These are phyloP conservation scores for Melanotaenia nigrans DNA, from an alignment of 2,797 vertebrate genomes.

Conservation along the genomic window DNA sequence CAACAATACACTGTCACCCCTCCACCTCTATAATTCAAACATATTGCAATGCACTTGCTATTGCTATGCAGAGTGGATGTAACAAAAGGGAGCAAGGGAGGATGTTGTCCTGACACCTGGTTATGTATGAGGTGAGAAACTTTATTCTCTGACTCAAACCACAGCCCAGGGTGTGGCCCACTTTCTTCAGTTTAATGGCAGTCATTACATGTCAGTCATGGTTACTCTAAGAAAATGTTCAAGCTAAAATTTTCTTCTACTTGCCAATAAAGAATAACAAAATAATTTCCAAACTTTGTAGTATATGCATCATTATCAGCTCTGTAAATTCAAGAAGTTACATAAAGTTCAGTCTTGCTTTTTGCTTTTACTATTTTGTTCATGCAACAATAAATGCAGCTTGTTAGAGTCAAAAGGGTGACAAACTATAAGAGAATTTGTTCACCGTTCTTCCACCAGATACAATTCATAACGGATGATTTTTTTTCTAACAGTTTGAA, in stretches of 20 bases:
- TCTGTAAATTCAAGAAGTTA: not conserved
- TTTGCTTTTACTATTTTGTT: not conserved
- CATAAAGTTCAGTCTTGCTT: not conserved
- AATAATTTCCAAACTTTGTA: not conserved
- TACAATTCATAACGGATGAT: not conserved
- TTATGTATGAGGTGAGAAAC: constrained; percentile 70
- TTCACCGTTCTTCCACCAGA: too few species aligned
- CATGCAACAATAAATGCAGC: not conserved
- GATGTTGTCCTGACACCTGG: constrained; percentile 55
- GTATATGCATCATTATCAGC: not conserved
- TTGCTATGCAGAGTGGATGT: constrained; percentile 71
- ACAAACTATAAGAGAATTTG: too few species aligned
- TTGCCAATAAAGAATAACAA: not conserved
- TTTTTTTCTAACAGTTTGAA: constrained; percentile 3
- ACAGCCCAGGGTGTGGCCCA: constrained; percentile 29
- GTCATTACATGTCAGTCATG: not conserved
- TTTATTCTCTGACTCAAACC: constrained; percentile 52
- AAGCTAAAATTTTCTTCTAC: not conserved
- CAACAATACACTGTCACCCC: constrained; percentile 69
- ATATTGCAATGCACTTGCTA: constrained; percentile 68
- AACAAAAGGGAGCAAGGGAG: constrained; percentile 66
- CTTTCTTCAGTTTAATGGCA: constrained; percentile 36
- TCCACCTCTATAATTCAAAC: constrained; percentile 70
- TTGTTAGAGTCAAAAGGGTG: not conserved
- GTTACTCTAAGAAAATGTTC: not conserved